Evolutionary conservation across 1,140 invertebrate genomes (phyloP), one percentile per base, ranked within the genome.

Genomic region (Mycetomoellerius zeteki): DNA sequence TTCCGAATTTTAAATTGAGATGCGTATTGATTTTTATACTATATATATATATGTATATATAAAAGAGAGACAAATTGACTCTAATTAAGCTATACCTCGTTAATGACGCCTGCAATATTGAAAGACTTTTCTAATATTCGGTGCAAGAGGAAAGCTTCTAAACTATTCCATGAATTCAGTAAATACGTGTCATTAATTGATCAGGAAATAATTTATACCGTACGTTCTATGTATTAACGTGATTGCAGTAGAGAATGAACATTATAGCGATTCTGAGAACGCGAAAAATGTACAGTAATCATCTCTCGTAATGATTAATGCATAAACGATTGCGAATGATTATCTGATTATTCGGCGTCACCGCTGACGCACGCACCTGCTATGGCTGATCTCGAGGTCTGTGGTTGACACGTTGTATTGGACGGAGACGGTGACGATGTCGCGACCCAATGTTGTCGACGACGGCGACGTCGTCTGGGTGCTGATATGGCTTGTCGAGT

Each of bases 351-450:
- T 27, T 14, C 37, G 37, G 10, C 27, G 12, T 12, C 54, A 47
- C 19, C 14, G 65, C 65, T 12, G 67, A 88, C 81, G 85, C 72
- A 67, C 86, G 84, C 78, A 95, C 94, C 93, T 95, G 91, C 87
- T 87, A 85, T 94, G 93, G 60, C 93, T 95, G 56, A 91, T 93
- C 71, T 94, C 93, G 65, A 92, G 89, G 71, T 92, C 93, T 88
- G 92, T 91, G 67, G 92, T 94, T 86, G 94, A 94, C 86, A 92
- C 92, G 92, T 94, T 95, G 89, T 93, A 91, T 88, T 92, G 94
- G 88, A 91, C 90, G 84, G 94, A 93, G 88, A 93, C 93, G 78
- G 92, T 93, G 77, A 94, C 89, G 86, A 92, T 88, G 75, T 92
- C 92, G 91, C 92, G 91, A 78, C 92, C 92, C 72, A 93, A 93